Base-by-base conservation (phyloP, 2,113 vertebrate species). In the Chaetodon auriga region DNA sequence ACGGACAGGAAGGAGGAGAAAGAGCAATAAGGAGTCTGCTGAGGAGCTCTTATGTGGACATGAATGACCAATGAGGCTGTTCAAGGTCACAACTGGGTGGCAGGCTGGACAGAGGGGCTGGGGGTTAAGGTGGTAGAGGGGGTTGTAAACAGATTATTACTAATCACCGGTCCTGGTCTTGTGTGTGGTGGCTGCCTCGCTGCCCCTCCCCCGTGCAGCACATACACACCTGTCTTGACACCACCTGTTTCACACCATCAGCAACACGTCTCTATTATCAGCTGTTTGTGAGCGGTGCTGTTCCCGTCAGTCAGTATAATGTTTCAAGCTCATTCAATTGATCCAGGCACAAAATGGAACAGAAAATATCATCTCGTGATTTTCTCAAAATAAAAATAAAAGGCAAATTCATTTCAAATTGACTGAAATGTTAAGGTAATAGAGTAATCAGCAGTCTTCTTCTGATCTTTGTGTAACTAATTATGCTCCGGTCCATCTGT, bases 91-190 rank as follows among this genome's bases (percentile, higher is more conserved):
- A 36, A 55, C 65, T 75, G 11, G 41, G 54, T 16, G 58, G 51
- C 64, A 73, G 63, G 36, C 38, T 73, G 77, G 64, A 61, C 60
- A 19, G 60, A 62, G 55, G 45, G 78, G 70, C 10, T 62, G 25
- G 43, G 41, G 80, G 64, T 57, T 49, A 54, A 49, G 18, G 49
- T 11, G 71, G 81, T 25, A 30, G 18, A 49, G 49, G 74, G 23
- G 66, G 35, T 64, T 78, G 74, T 90, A 84, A 91, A 89, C 89
- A 91, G 92, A 93, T 94, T 92, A 92, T 85, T 85, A 68, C 88
- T 92, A 86, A 92, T 89, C 90, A 86, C 90, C 80, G 62, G 64
- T 83, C 58, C 63, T 70, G 57, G 70, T 86, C 80, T 83, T 63
- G n/a, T 41, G 48, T 25, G 11, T 62, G 54, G 68, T 21, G 77